Conservation (phyloP, 2,113 vertebrate genomes). For the Hiodon tergisus region DNA sequence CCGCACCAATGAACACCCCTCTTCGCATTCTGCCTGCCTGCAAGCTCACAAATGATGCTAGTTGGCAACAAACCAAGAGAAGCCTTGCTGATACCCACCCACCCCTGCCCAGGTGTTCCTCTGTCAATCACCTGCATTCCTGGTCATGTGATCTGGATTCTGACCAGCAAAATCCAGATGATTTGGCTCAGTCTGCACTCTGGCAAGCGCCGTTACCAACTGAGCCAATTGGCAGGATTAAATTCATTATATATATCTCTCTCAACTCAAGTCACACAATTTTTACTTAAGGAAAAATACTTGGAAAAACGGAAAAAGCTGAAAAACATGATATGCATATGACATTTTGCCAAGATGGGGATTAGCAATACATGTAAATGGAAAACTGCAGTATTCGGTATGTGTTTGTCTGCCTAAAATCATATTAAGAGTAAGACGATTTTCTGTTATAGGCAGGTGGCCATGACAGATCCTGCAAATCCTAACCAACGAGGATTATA, state of each 20-base stretch:
- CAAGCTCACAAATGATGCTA: too few relatives aligned
- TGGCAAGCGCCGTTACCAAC: too few relatives aligned
- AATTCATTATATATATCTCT: not conserved
- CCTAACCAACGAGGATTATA: slow-evolving; percentile 10
- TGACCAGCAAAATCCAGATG: too few relatives aligned
- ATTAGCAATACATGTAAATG: not conserved
- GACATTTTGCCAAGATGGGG: not conserved
- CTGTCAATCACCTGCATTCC: too few relatives aligned
- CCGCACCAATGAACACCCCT: too few relatives aligned
- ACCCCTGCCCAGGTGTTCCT: too few relatives aligned
- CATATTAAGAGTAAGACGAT: not conserved
- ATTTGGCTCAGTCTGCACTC: too few relatives aligned
- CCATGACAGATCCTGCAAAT: not conserved
- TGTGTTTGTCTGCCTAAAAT: not conserved
- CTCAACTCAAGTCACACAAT: not conserved
- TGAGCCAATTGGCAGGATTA: too few relatives aligned
- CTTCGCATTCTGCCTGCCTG: too few relatives aligned
- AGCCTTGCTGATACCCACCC: too few relatives aligned
- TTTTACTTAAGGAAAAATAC: not conserved
- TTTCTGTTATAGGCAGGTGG: not conserved
- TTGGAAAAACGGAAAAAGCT: not conserved
- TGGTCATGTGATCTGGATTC: too few relatives aligned
- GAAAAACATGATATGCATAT: not conserved
- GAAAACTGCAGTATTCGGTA: not conserved
- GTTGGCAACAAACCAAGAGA: too few relatives aligned